Conservation (phyloP, 2,888 invertebrate species). For the Mesorhabditis sp. region DNA sequence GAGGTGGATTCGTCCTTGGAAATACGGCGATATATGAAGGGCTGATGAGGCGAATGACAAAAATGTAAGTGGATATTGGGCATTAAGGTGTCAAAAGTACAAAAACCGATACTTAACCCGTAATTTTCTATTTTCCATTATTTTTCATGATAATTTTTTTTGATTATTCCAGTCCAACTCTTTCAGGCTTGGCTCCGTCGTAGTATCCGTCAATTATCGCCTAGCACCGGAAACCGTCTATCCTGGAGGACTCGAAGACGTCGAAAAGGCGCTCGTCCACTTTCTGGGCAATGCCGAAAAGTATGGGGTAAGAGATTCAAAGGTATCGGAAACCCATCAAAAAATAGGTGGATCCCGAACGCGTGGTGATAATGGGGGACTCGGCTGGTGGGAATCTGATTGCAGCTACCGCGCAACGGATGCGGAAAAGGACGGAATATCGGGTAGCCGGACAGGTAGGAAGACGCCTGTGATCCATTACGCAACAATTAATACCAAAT, state of each 20-base stretch:
- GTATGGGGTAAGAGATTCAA: slow-evolving; percentile 36
- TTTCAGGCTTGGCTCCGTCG: slow-evolving; percentile 30
- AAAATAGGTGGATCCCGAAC: slow-evolving; percentile 11
- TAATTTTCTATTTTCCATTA: not conserved
- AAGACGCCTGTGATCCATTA: not conserved
- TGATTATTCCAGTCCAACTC: not conserved
- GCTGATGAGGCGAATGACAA: slow-evolving; percentile 36
- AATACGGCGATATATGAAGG: slow-evolving; percentile 43
- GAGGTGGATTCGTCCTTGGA: slow-evolving; percentile 49
- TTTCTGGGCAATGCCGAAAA: slow-evolving; percentile 40
- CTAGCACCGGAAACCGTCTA: slow-evolving; percentile 59
- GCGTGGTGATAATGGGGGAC: slow-evolving; percentile 49
- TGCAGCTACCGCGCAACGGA: slow-evolving; percentile 36
- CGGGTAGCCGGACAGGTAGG: slow-evolving; percentile 32
- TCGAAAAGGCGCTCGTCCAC: slow-evolving; percentile 54
- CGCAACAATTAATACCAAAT: not conserved
- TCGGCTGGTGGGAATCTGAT: slow-evolving; percentile 51
- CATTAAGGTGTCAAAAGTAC: no score
- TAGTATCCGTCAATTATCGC: slow-evolving; percentile 54
- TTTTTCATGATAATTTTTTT: not conserved
- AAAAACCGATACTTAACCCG: no score
- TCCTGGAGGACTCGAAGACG: slow-evolving; percentile 59
- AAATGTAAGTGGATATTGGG: slow-evolving; percentile 17
- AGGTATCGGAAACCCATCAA: not conserved
- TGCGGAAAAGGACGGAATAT: slow-evolving; percentile 16